Percentiles rank a stretch among this genome's conserved stretches.
phyloP scores from a whole-genome alignment of 2,113 vertebrate genomes.

The Edolisoma coerulescens region DNA sequence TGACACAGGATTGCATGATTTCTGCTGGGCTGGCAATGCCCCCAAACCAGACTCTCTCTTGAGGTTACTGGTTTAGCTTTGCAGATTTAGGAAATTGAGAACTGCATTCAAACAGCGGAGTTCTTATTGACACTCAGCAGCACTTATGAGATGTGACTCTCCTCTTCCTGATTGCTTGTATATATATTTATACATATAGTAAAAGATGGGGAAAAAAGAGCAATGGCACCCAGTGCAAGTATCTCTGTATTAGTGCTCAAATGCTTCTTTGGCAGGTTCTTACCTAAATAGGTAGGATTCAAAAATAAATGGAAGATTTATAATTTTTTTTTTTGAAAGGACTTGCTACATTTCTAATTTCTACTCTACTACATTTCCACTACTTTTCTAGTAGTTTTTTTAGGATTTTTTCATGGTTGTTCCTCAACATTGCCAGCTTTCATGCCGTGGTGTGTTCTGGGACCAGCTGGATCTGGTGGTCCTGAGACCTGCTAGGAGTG shows the following conservation, averaged over 20 bases:
- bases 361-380: not conserved
- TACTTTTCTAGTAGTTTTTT: not conserved
- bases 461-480: not conserved
- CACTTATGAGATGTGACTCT: not conserved
- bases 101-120: not conserved
- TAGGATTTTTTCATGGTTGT: fast-evolving
- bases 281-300: not conserved
- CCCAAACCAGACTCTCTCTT: not conserved
- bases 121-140: not conserved
- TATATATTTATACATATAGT: not conserved
- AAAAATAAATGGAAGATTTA: not conserved
- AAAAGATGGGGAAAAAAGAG: not conserved
- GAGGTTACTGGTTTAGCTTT: not conserved
- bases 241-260: not conserved
- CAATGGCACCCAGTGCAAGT: not conserved
- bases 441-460: not conserved
- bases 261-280: not conserved
- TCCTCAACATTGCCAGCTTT: not conserved
- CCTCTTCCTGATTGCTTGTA: not conserved
- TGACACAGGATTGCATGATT: not conserved
- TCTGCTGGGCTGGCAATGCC: not conserved
- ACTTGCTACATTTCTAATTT: not conserved
- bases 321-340: not conserved
- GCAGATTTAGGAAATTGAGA: not conserved
- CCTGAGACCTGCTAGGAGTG: not conserved